phyloP scores from a whole-genome alignment of 2,113 vertebrate species.

The Struthidea cinerea region DNA sequence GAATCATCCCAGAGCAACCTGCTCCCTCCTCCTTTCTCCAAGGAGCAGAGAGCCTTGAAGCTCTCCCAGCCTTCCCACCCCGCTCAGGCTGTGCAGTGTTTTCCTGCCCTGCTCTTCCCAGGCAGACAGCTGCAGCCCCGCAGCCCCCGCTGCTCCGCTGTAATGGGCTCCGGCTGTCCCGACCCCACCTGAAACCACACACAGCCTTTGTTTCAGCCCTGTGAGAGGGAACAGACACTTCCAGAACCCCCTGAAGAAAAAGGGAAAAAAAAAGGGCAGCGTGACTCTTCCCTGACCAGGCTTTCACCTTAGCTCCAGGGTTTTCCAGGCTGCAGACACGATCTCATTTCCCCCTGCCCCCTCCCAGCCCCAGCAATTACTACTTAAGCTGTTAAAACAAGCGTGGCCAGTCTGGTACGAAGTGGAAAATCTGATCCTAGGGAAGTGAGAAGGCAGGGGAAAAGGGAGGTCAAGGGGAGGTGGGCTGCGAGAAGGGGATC shows the following conservation, averaged over 20 bases:
- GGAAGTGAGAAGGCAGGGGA: not conserved
- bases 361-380: slow-evolving; percentile 33
- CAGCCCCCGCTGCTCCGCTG: not conserved
- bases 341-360: slow-evolving; percentile 46
- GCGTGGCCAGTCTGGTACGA: slow-evolving; percentile 49
- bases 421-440: slow-evolving; percentile 57
- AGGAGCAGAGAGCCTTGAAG: not conserved
- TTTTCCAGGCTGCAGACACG: slow-evolving; percentile 39
- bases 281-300: slow-evolving; percentile 30
- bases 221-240: not conserved
- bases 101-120: not conserved
- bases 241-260: not conserved
- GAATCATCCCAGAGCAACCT: not conserved
- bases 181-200: slow-evolving; percentile 62
- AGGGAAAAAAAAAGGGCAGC: not conserved
- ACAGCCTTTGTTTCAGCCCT: not conserved
- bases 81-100: not conserved
- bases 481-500: not conserved
- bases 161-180: not conserved
- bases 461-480: slow-evolving; percentile 48
- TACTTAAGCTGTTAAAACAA: slow-evolving; percentile 64
- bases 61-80: not conserved
- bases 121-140: not conserved
- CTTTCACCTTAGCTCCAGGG: slow-evolving; percentile 36
- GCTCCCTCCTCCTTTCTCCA: not conserved